Evolutionary conservation across 2,113 vertebrate species (phyloP).

Genomic region (Ictidomys tridecemlineatus): DNA sequence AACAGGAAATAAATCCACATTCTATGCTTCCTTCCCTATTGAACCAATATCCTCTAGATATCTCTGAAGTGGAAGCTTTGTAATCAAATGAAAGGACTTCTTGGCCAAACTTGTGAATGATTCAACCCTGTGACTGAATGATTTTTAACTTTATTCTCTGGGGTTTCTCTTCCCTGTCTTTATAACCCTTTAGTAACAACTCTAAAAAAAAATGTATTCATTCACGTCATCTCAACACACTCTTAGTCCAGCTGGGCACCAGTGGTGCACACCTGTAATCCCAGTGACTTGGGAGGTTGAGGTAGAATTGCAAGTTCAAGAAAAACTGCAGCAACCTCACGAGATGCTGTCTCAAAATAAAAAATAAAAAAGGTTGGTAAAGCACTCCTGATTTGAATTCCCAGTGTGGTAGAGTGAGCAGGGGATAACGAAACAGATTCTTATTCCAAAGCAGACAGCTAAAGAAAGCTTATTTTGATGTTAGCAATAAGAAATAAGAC

Average conservation of each 20-base stretch:
- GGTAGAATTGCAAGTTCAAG: too few species aligned
- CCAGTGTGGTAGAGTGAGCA: too few species aligned
- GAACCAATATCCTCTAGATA: not conserved
- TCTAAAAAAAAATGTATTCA: constrained; percentile 2
- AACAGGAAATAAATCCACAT: constrained; percentile 16
- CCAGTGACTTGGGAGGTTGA: too few species aligned
- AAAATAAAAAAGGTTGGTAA: too few species aligned
- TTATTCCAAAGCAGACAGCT: not conserved
- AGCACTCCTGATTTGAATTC: too few species aligned
- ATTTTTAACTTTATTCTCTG: not conserved
- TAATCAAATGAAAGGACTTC: constrained; percentile 25
- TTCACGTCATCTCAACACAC: not conserved
- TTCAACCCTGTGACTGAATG: not conserved
- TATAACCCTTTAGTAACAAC: not conserved
- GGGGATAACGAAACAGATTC: not conserved
- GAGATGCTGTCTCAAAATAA: too few species aligned
- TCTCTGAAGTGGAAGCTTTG: not conserved
- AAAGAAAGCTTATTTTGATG: not conserved
- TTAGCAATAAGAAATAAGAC: not conserved
- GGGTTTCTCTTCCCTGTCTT: constrained; percentile 18
- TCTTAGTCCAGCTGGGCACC: not conserved
- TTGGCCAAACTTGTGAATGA: not conserved
- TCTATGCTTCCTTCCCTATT: not conserved
- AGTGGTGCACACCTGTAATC: too few species aligned
- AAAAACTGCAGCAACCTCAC: too few species aligned